Conservation (phyloP, 2,888 invertebrate species). For the Graphium colonna region DNA sequence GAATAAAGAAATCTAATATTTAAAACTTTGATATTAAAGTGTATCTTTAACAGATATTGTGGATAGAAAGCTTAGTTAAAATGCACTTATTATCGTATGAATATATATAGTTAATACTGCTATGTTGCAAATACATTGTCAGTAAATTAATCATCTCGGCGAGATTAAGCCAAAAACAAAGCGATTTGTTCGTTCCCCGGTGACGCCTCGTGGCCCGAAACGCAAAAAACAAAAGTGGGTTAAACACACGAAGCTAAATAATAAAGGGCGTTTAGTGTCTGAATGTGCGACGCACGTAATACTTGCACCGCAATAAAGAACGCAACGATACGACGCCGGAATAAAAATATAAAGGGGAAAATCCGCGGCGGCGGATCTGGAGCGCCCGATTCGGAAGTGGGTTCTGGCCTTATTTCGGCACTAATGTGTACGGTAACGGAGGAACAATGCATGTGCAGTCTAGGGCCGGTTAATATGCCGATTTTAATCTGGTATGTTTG, state of each 20-base stretch:
- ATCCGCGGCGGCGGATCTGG: not conserved
- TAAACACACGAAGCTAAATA: slow-evolving; percentile 18
- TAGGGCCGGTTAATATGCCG: too few relatives aligned
- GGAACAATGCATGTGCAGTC: slow-evolving; percentile 7
- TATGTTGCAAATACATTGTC: too few relatives aligned
- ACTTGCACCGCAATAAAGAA: slow-evolving; percentile 1
- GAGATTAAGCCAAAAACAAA: too few relatives aligned
- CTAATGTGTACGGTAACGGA: too few relatives aligned
- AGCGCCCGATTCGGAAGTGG: slow-evolving; percentile 7
- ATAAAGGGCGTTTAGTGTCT: slow-evolving; percentile 19
- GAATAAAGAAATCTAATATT: too few relatives aligned
- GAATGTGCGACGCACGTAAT: slow-evolving; percentile 4
- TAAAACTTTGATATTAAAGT: too few relatives aligned
- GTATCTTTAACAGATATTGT: too few relatives aligned
- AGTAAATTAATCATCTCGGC: too few relatives aligned
- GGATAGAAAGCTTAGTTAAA: too few relatives aligned
- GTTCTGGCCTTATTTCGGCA: not conserved
- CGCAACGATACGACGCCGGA: slow-evolving; percentile 3
- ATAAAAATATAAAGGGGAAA: slow-evolving; percentile 5
- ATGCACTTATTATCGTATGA: too few relatives aligned
- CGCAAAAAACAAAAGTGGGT: slow-evolving; percentile 15
- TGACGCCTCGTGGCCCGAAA: slow-evolving; percentile 6
- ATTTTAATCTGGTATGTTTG: too few relatives aligned
- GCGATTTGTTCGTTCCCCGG: slow-evolving; percentile 7
- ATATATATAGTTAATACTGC: too few relatives aligned